Percentiles rank a stretch among this genome's conserved stretches.
These are phyloP conservation scores for Tychaedon coryphoeus DNA, from an alignment of 2,113 vertebrate genomes.

Conservation along the genomic window DNA sequence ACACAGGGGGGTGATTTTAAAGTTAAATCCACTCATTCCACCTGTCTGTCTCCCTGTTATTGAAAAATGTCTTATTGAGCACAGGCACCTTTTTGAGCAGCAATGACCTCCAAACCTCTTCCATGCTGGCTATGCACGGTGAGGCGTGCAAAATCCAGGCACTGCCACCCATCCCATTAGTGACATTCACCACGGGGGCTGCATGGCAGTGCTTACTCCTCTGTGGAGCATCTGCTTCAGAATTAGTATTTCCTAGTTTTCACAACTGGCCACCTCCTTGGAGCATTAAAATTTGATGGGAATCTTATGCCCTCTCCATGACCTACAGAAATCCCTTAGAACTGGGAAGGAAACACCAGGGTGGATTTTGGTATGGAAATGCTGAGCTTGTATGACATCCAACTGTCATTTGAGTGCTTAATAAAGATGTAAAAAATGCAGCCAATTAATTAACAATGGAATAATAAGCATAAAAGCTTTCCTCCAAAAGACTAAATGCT, in stretches of 20 bases:
- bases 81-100: background rate
- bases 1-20: background rate
- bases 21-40: background rate
- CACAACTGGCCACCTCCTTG: background rate
- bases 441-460: background rate
- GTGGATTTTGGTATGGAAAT: background rate
- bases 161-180: too few species aligned
- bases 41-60: background rate
- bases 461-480: background rate
- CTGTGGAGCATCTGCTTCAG: background rate
- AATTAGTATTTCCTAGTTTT: background rate
- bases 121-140: fast-evolving
- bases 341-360: background rate
- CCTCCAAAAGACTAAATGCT: background rate
- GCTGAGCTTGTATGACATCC: background rate
- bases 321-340: background rate
- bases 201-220: background rate
- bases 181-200: fast-evolving
- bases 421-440: background rate
- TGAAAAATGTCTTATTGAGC: background rate
- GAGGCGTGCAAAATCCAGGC: fast-evolving
- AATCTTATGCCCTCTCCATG: background rate
- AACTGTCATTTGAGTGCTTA: background rate
- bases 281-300: background rate
- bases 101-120: background rate